Conservation (phyloP, 2,888 invertebrate species). For the Pollenia angustigena region DNA sequence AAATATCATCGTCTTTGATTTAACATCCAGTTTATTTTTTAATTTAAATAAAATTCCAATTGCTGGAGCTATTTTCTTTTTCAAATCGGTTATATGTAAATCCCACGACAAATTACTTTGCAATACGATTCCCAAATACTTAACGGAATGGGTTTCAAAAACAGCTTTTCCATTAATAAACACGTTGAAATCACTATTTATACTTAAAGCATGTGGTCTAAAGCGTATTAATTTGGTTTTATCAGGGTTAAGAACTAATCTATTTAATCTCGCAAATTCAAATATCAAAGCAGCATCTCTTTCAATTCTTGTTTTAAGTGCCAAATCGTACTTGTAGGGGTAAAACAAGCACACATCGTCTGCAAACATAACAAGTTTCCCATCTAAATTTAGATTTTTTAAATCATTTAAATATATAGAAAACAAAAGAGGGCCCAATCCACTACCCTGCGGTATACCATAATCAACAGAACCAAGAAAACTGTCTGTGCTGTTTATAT, state of each 20-base stretch:
- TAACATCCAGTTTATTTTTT: too few species aligned
- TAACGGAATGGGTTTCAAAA: too few species aligned
- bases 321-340: background rate
- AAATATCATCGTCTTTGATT: too few species aligned
- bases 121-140: too few species aligned
- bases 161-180: too few species aligned
- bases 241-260: background rate
- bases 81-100: too few species aligned
- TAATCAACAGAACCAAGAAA: constrained; percentile 3
- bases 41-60: too few species aligned
- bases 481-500: background rate
- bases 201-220: background rate
- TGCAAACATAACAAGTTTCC: background rate
- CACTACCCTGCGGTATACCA: constrained; percentile 23
- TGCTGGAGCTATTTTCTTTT: too few species aligned
- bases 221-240: too few species aligned
- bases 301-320: background rate
- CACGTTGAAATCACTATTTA: background rate
- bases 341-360: background rate
- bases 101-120: too few species aligned
- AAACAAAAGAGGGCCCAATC: background rate
- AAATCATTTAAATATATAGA: background rate
- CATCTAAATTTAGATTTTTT: background rate
- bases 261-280: constrained; percentile 16
- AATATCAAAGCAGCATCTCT: constrained; percentile 17